A percentile compares a stretch with the other conserved stretches of the same genome.
Evolutionary conservation across 1,140 invertebrate genomes (phyloP).

Genomic region (Listronotus bonariensis): DNA sequence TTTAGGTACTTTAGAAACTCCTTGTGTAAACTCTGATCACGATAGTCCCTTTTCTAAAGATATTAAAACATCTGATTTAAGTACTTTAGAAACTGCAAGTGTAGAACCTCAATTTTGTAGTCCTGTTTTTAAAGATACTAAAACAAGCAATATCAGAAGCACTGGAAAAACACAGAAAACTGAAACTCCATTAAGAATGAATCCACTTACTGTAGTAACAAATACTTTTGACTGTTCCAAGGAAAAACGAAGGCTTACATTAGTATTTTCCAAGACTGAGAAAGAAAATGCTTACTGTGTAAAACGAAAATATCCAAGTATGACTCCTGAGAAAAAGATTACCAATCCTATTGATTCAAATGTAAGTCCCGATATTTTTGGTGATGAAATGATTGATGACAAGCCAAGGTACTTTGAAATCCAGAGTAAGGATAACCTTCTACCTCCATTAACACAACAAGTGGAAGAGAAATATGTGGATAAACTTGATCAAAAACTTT

Average conservation of each 20-base stretch:
- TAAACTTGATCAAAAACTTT: conserved; percentile 47
- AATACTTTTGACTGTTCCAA: conserved; percentile 23
- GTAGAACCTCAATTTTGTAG: no score
- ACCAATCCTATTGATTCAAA: conserved; percentile 37
- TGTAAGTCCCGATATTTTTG: conserved; percentile 62
- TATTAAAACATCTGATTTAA: no score
- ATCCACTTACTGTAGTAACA: conserved; percentile 8
- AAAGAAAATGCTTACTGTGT: conserved; percentile 37
- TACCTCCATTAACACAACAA: no score
- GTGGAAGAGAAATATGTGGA: conserved; percentile 40
- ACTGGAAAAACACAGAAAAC: background rate
- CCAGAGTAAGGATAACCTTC: background rate
- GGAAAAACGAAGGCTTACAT: conserved; percentile 26
- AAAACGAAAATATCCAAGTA: conserved; percentile 35
- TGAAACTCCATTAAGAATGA: conserved; percentile 3
- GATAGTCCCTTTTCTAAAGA: no score
- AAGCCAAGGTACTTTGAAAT: conserved; percentile 12
- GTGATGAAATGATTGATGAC: conserved; percentile 51
- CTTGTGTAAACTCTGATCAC: no score
- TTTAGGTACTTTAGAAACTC: no score
- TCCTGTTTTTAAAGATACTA: background rate
- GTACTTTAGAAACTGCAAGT: no score
- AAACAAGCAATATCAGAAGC: background rate
- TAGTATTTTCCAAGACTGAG: conserved; percentile 39
- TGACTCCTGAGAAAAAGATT: conserved; percentile 42